phyloP scores from a whole-genome alignment of 2,113 vertebrate species.

The Setophaga coronata region DNA sequence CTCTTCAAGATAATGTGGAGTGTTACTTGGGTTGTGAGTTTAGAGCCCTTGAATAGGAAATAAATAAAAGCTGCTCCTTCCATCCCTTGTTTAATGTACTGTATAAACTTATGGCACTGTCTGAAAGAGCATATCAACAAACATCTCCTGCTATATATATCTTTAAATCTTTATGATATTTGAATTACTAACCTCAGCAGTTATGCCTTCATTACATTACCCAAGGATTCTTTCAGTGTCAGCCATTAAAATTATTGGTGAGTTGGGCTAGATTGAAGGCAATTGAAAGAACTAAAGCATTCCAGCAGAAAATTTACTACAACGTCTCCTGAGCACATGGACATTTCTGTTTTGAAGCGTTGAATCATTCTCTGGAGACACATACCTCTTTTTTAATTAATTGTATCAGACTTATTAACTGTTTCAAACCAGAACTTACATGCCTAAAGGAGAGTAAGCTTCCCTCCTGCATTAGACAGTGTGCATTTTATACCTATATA shows the following conservation, averaged over 20 bases:
- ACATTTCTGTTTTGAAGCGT: not conserved
- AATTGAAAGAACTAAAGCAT: not conserved
- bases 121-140: not conserved
- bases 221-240: not conserved
- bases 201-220: not conserved
- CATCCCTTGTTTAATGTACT: not conserved
- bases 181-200: not conserved
- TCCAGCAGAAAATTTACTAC: not conserved
- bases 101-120: not conserved
- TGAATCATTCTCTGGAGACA: not conserved
- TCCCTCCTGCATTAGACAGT: not conserved
- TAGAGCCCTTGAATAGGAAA: not conserved
- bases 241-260: not conserved
- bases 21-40: not conserved
- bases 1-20: not conserved
- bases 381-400: not conserved
- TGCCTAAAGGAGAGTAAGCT: not conserved
- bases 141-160: not conserved
- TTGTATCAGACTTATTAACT: not conserved
- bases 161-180: not conserved
- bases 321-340: not conserved
- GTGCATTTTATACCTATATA: not conserved
- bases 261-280: not conserved
- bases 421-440: not conserved
- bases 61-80: not conserved